Evolutionary conservation across 2,888 invertebrate genomes (phyloP), one percentile per base, ranked within the genome.

Genomic region (Hyalella azteca): DNA sequence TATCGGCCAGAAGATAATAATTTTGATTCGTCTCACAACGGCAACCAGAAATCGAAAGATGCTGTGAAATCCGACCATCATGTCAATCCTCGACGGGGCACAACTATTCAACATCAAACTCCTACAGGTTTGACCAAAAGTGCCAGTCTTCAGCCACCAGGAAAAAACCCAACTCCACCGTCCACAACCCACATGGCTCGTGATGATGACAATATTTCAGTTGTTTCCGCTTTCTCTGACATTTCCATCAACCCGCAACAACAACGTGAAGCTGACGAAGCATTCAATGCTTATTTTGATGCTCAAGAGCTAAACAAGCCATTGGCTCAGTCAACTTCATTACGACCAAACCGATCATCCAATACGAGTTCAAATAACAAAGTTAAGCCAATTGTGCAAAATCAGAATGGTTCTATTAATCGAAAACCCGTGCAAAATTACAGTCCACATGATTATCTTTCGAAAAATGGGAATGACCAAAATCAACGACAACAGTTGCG

Each of bases 161-260:
- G 45, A 15, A 11, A 9, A 45, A 11, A 45, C 45, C 11, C n/a
- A 66, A 36, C n/a, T n/a, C 32, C 36, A 19, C 66, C 22, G 2
- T 4, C 13, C 36, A 66, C 19, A 19, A 36, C 13, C 19, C 36
- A 66, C 13, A 19, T 32, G 36, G 36, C 19, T 2, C 32, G 29
- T 36, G 36, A 36, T 19, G 32, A 66, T 66, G 66, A 66, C 66
- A 66, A 32, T n/a, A 19, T 66, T 1, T 66, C 66, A 19, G 66
- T 36, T 4, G 66, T 66, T 13, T 66, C 66, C 36, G 66, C 66
- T 29, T 66, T 66, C 36, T 66, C 66, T 19, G 66, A 66, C 36
- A 66, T 66, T 15, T 66, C 36, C 7, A 66, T 66, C 22, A 66
- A 19, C 22, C 66, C 66, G 32, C 36, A 66, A 2, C 66, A 66